Evolutionary conservation across 2,888 invertebrate genomes (phyloP).

Genomic region (Scaptomyza polygonia): DNA sequence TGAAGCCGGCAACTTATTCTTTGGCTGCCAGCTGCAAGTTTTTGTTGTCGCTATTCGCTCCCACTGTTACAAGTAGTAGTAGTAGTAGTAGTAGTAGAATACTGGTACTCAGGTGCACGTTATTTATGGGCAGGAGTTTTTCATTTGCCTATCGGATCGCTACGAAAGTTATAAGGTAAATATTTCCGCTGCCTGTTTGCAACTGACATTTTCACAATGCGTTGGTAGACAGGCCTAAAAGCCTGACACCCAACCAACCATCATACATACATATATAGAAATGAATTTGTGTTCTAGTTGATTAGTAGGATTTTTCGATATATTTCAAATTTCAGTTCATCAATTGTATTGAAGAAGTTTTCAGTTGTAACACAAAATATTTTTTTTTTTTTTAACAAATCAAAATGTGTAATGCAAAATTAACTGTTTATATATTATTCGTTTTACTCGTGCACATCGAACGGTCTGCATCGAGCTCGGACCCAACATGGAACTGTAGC

Average conservation of each 20-base stretch:
- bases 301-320: background rate
- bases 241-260: constrained; percentile 1
- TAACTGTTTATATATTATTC: constrained; percentile 36
- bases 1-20: constrained; percentile 12
- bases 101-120: constrained; percentile 38
- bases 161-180: constrained; percentile 45
- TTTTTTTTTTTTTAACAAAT: background rate
- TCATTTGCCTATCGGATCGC: constrained; percentile 63
- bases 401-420: constrained; percentile 54
- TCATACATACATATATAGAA: background rate
- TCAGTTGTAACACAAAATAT: too few species aligned
- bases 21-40: constrained; percentile 19
- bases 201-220: constrained; percentile 11
- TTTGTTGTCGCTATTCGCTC: constrained; percentile 18
- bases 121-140: constrained; percentile 63
- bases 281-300: background rate
- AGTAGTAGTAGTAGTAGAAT: background rate
- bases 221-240: constrained; percentile 2
- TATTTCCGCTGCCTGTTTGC: constrained; percentile 30
- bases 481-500: constrained; percentile 4
- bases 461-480: background rate
- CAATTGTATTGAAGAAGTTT: background rate
- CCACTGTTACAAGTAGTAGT: background rate
- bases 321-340: background rate
- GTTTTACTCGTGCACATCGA: background rate